Evolutionary conservation across 2,888 invertebrate genomes (phyloP), one percentile per base, ranked within the genome.

Genomic region (Heliconius ethilla): DNA sequence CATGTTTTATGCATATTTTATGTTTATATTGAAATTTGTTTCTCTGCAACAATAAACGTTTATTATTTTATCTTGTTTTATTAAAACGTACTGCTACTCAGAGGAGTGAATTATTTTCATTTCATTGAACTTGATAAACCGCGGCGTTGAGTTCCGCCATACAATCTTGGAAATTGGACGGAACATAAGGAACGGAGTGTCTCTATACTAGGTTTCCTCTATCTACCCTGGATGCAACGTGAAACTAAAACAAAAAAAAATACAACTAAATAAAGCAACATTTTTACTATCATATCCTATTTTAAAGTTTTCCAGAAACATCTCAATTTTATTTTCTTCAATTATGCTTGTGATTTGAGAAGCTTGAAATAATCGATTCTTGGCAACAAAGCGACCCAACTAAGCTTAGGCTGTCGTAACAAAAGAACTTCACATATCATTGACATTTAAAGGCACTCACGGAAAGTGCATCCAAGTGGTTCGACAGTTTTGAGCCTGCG

Each of bases 401-500:
- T 63, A 78, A 78, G 75, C 78, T 74, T 76, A 75, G 74, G 70
- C 75, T 69, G 59, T 73, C 72, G 77, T 63, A 69, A 81, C 80
- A 78, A 80, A 79, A 81, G 79, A 76, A 76, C 69, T 79, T 78
- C 76, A 75, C 76, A 86, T 84, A 85, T 84, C 84, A 82, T 79
- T 83, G 84, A 83, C 83, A 82, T 83, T 80, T 78, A 82, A 81
- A 79, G 80, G 83, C 83, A 79, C 78, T 82, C 79, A 75, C 65
- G 81, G 78, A 77, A 80, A 84, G 82, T 85, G 73, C 73, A 74
- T 74, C 37, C 13, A 25, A 77, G 65, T 86, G 83, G 66, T 63
- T 40, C 63, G 84, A 84, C 89, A 90, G 91, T 90, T 92, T 92
- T 92, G 92, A n/a, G 92, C 91, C 89, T 89, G 86, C 86, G 86